Evolutionary conservation across 2,797 vertebrate genomes (phyloP).

Genomic region (Balearica regulorum): DNA sequence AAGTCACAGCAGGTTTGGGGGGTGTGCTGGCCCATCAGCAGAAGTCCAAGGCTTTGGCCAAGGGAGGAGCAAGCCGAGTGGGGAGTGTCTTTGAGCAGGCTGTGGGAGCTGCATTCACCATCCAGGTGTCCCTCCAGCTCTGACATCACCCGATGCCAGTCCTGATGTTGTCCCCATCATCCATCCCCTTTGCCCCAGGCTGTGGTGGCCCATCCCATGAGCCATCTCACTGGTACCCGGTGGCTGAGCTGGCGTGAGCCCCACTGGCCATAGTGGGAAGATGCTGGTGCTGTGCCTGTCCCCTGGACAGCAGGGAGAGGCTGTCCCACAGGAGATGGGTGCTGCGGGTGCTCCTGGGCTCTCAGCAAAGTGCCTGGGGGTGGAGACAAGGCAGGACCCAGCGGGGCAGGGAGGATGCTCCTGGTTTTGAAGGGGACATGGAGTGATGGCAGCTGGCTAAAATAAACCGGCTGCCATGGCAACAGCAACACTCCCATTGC

Average conservation of each 20-base stretch:
- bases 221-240: background rate
- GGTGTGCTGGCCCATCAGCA: background rate
- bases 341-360: background rate
- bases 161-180: background rate
- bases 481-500: background rate
- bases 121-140: background rate
- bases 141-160: background rate
- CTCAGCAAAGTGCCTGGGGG: rapidly evolving
- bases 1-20: rapidly evolving
- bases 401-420: background rate
- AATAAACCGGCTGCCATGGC: conserved; percentile 19
- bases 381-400: background rate
- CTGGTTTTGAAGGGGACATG: background rate
- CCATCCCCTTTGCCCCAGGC: background rate
- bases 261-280: background rate
- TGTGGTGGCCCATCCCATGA: background rate
- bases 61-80: background rate
- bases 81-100: background rate
- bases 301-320: background rate
- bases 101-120: background rate
- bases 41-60: background rate
- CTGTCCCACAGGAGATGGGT: background rate
- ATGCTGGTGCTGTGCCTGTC: background rate
- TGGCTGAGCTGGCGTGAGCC: background rate
- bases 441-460: background rate